Base-by-base conservation (phyloP, 2,113 vertebrate species). In the Rhadina sibilatrix region DNA sequence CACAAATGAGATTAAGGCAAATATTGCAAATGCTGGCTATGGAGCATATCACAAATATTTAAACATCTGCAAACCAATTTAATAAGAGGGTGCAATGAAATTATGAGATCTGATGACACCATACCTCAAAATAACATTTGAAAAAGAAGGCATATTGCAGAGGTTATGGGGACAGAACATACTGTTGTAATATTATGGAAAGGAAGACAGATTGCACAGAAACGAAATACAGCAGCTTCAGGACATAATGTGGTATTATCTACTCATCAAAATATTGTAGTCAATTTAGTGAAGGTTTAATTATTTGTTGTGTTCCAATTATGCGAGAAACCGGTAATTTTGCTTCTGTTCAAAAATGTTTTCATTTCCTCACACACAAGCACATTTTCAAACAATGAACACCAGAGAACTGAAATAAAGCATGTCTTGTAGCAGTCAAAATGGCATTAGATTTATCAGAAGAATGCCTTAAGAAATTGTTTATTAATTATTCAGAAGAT, bases 351-450 rank as follows among this genome's bases (percentile, higher is more conserved):
- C 42, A 86, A 91, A 97, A 94, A 72, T 46, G 74, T 96, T 94
- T 97, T 90, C 78, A 77, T 91, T 95, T 91, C 96, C 86, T 89
- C 71, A 78, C 52, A 78, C 40, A 64, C 0, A 0, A 95, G 44
- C 79, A 90, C 76, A 30, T 71, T 90, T 89, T 88, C 64, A 78
- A 92, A 86, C 75, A 74, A 95, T 24, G 68, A 95, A 80, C 83
- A 94, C 35, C 76, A 93, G n/a, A 86, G 64, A 92, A 88, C 44
- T 83, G 71, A 94, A 96, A 96, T 96, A 95, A 96, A 97, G 96
- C 96, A 96, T 96, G 93, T 96, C 96, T 96, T 97, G 94, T 93
- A 93, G 66, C 82, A 96, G 72, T 78, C 93, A 96, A 92, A 95
- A 77, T 1, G 46, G 72, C 77, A n/a, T 93, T 64, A 59, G 57